Evolutionary conservation across 2,888 invertebrate genomes (phyloP), one percentile per base, ranked within the genome.

Genomic region (Zhuqinia jingwanae): DNA sequence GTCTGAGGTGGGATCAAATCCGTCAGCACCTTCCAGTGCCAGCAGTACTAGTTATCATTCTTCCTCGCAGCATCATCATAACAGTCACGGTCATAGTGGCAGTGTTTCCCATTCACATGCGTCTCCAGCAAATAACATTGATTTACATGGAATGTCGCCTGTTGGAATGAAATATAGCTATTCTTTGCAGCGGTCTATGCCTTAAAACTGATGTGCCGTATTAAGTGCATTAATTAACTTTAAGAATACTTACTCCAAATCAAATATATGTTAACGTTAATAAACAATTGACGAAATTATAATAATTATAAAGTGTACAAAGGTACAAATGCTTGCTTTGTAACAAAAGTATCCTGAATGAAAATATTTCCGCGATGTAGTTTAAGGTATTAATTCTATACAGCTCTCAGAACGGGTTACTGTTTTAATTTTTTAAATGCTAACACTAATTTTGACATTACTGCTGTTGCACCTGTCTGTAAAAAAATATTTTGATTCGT

Each of bases 161-260:
- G 83, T 85, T 5, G 85, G 78, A n/a, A 85, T 85, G 78, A 85
- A 79, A 27, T 85, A 60, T 45, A 79, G 73, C 27, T 85, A 85
- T 53, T 85, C 85, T 73, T 79, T 85, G 45, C 78, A 85, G 30
- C 85, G 85, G 50, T 63, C 77, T 30, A 85, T 85, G 85, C 85
- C 85, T 85, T 85, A 73, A 63, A 70, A 70, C 10, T 75, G 13
- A 77, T 65, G 84, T 84, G 84, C 84, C 84, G 84, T 84, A 45
- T 17, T 1, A 47, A 70, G 70, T 70, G 70, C 70, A 70, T 70
- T 70, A 70, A 20, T 70, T 22, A 50, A 47, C 8, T 22, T n/a
- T n/a, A n/a, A 22, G 63, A 58, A 58, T 53, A 75, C 8, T 45
- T 20, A 58, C 50, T 50, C 50, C 13, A 20, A 58, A 58, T n/a